phyloP scores from a whole-genome alignment of 2,888 invertebrate species.

The Lampropteryx suffumata region DNA sequence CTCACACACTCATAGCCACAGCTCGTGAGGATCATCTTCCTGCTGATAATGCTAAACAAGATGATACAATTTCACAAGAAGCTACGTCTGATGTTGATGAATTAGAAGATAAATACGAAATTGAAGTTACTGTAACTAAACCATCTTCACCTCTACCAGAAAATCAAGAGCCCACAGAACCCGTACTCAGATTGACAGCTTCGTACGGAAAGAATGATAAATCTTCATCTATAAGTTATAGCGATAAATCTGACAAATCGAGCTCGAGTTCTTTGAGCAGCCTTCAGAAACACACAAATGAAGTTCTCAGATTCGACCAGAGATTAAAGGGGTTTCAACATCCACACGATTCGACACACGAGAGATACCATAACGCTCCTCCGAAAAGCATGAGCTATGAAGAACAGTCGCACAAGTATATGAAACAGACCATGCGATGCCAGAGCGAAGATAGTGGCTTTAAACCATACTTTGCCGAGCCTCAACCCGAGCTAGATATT shows the following conservation, averaged over 20 bases:
- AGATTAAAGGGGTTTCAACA: constrained; percentile 58
- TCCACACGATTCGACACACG: constrained; percentile 55
- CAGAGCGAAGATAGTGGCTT: constrained; percentile 84
- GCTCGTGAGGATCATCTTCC: constrained; percentile 74
- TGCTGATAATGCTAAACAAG: constrained; percentile 70
- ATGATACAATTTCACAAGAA: constrained; percentile 75
- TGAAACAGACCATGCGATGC: constrained; percentile 80
- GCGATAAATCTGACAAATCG: constrained; percentile 78
- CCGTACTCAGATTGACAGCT: constrained; percentile 62
- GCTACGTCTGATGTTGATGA: constrained; percentile 35
- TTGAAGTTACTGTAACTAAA: constrained; percentile 45
- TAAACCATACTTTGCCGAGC: constrained; percentile 67
- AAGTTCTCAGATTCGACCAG: constrained; percentile 66
- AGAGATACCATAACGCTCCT: constrained; percentile 66
- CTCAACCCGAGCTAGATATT: constrained; percentile 81
- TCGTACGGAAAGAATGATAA: constrained; percentile 67
- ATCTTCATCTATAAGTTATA: constrained; percentile 78
- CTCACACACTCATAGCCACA: constrained; percentile 88
- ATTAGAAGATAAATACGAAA: constrained; percentile 49
- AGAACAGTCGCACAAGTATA: constrained; percentile 69
- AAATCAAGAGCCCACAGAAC: constrained; percentile 48
- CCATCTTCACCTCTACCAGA: constrained; percentile 48
- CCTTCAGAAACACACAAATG: constrained; percentile 72
- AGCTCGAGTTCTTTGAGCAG: constrained; percentile 79
- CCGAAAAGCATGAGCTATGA: constrained; percentile 79